Conservation (phyloP, 2,888 invertebrate genomes). For the Agonopterix subpropinquella region DNA sequence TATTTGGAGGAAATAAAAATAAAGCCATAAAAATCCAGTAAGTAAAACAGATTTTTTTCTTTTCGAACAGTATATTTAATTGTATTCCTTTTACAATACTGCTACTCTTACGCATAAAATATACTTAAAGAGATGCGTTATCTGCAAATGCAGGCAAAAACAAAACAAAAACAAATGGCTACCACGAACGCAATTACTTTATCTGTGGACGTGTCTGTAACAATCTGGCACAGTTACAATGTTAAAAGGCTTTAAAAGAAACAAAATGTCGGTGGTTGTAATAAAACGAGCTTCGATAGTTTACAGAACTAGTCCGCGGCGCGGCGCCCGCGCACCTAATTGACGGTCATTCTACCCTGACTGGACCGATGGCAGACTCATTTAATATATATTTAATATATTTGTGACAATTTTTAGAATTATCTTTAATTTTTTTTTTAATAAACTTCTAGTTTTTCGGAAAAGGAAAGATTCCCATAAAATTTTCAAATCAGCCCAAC, state of each 20-base stretch:
- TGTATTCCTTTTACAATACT: too few relatives aligned
- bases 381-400: not conserved
- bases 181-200: not conserved
- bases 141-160: not conserved
- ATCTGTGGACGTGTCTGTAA: not conserved
- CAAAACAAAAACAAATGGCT: not conserved
- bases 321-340: conserved; percentile 63
- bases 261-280: conserved; percentile 12
- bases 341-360: conserved; percentile 39
- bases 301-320: conserved; percentile 56
- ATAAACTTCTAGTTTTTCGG: too few relatives aligned
- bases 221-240: conserved; percentile 1
- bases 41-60: too few relatives aligned
- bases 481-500: too few relatives aligned
- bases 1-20: too few relatives aligned
- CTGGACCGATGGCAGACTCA: conserved; percentile 39
- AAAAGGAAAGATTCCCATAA: too few relatives aligned
- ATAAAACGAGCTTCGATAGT: conserved; percentile 40
- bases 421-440: too few relatives aligned
- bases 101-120: too few relatives aligned
- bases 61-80: too few relatives aligned
- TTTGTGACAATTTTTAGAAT: not conserved
- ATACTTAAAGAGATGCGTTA: too few relatives aligned
- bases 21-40: too few relatives aligned
- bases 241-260: conserved; percentile 11